phyloP scores from a whole-genome alignment of 2,888 invertebrate species.

The Strigamia transsilvanica region DNA sequence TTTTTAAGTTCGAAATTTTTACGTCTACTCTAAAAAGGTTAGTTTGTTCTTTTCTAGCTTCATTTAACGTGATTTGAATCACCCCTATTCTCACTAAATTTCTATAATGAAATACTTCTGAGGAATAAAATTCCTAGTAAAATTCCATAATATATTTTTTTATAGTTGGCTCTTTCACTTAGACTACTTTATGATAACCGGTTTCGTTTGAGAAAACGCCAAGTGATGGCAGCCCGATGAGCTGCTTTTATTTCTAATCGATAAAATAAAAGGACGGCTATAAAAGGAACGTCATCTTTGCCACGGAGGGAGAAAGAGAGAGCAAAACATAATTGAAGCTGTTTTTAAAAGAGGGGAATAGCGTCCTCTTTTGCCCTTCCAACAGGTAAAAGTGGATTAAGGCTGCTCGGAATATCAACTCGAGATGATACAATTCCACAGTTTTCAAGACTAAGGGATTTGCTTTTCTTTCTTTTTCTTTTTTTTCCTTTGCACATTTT shows the following conservation, averaged over 20 bases:
- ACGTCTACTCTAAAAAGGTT: no score
- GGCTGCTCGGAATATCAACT: slow-evolving; percentile 35
- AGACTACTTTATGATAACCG: slow-evolving; percentile 41
- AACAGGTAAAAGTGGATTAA: slow-evolving; percentile 39
- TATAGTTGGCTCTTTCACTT: slow-evolving; percentile 31
- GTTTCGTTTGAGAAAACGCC: slow-evolving; percentile 27
- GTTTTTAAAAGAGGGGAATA: slow-evolving; percentile 18
- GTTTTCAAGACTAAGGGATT: slow-evolving; percentile 38
- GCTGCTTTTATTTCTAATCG: slow-evolving; percentile 39
- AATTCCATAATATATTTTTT: slow-evolving; percentile 25
- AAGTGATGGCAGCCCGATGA: slow-evolving; percentile 31
- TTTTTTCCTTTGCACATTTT: background rate
- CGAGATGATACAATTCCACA: background rate
- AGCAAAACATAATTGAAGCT: slow-evolving; percentile 42
- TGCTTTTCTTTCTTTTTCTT: background rate
- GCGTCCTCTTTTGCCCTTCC: background rate
- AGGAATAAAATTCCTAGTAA: slow-evolving; percentile 16
- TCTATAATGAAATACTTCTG: background rate
- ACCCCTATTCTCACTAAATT: background rate
- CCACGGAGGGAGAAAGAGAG: slow-evolving; percentile 2
- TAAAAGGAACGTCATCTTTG: slow-evolving; percentile 31
- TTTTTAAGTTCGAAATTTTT: no score
- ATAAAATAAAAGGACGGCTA: background rate
- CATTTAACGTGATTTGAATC: background rate
- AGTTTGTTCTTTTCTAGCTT: background rate